Conservation (phyloP, 2,113 vertebrate genomes). For the Muscicapa adusta region DNA sequence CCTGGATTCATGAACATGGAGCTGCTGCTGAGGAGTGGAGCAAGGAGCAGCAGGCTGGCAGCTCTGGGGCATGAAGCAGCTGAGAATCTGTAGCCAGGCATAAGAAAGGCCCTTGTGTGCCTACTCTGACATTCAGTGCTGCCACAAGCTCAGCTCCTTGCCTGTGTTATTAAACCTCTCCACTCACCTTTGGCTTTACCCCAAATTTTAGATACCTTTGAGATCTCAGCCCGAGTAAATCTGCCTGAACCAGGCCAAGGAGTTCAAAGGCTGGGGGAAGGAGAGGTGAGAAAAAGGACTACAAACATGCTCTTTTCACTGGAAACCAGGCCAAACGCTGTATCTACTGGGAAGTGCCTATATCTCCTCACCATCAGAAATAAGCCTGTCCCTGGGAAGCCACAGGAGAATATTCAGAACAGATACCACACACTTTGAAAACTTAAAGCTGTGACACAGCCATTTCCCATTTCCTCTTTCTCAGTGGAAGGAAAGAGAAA, state of each 20-base stretch:
- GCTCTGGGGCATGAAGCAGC: neutral
- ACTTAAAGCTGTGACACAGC: neutral
- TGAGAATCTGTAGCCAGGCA: neutral
- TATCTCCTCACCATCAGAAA: neutral
- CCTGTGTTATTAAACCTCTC: neutral
- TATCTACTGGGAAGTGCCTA: neutral
- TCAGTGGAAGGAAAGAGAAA: neutral
- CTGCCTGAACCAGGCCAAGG: neutral
- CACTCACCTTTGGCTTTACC: neutral
- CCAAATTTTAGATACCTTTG: neutral
- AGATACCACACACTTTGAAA: neutral
- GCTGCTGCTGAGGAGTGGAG: accelerated
- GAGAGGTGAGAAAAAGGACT: neutral
- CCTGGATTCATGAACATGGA: neutral
- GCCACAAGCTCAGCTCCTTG: neutral
- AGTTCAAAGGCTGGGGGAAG: neutral
- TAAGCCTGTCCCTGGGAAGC: neutral
- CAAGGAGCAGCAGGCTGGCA: neutral
- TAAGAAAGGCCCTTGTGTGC: neutral
- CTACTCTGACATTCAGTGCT: neutral
- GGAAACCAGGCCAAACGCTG: neutral
- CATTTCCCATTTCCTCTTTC: neutral
- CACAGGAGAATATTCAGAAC: neutral
- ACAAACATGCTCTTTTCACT: neutral
- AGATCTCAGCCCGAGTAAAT: neutral